Evolutionary conservation across 2,888 invertebrate genomes (phyloP), one percentile per base, ranked within the genome.

Genomic region (Caenorhabditis angaria): DNA sequence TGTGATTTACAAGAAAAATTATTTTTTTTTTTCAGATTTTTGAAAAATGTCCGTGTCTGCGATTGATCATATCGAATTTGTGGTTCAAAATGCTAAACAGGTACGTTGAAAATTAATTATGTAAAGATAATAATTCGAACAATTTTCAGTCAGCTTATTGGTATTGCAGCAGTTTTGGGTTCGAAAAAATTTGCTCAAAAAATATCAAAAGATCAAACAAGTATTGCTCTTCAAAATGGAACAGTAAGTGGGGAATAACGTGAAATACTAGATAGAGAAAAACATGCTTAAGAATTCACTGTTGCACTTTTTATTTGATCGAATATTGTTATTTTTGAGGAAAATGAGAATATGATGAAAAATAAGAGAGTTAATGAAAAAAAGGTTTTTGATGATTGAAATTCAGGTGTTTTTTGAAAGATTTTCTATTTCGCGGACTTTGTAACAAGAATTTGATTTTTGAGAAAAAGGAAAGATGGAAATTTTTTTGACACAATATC

Each of bases 101-200:
- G 83, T 83, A 65, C 4, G 29, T 10, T 41, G 27, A 51, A 2
- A 20, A 10, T 32, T 47, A 47, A 22, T 29, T 41, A 25, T n/a
- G n/a, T 22, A 12, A 22, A 35, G 18, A 14, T 4, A n/a, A 5
- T 5, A 55, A 25, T 18, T 28, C 2, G 2, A 55, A 25, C 4
- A 53, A 20, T 53, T n/a, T 82, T 61, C 65, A 85, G 78, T 76
- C 82, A 2, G 76, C 85, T 6, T 86, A 78, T 59, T 85, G 85
- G 84, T 86, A 86, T 58, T 85, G 83, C 47, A 78, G 78, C 47
- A 70, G 79, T 61, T 84, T 86, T 65, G 85, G 83, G n/a, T 85
- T 85, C 54, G 59, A 80, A 29, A 70, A n/a, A 76, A 27, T 83
- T 85, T 55, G 85, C 84, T 0, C 71, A 76, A 54, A 66, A 61